Evolutionary conservation across 2,888 invertebrate genomes (phyloP).

Genomic region (Chirona hameri): DNA sequence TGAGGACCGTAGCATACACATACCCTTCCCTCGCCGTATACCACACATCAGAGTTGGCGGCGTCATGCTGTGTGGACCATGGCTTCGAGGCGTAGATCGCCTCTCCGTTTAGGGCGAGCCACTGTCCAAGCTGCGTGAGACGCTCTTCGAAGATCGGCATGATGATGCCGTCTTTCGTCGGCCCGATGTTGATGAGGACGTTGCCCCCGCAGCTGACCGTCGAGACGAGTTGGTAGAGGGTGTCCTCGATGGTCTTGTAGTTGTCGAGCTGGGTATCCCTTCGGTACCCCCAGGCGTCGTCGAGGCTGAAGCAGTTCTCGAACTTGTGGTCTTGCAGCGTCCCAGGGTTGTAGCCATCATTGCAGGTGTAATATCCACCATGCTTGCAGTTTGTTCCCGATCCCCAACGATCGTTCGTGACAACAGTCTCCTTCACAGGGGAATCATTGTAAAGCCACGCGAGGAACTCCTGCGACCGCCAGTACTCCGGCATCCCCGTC

Average conservation of each 20-base stretch:
- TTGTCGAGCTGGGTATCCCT: conserved; percentile 65
- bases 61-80: conserved; percentile 59
- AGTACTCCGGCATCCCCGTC: conserved; percentile 56
- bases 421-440: conserved; percentile 79
- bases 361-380: conserved; percentile 82
- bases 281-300: conserved; percentile 83
- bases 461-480: conserved; percentile 77
- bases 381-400: conserved; percentile 71
- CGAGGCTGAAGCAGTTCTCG: conserved; percentile 93
- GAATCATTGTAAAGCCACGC: conserved; percentile 91
- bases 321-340: conserved; percentile 86
- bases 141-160: conserved; percentile 81
- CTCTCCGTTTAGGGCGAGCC: conserved; percentile 78
- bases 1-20: conserved; percentile 39
- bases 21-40: conserved; percentile 36
- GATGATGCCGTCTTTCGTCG: conserved; percentile 82
- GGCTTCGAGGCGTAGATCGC: conserved; percentile 49
- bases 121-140: conserved; percentile 67
- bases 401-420: conserved; percentile 95
- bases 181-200: conserved; percentile 77
- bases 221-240: conserved; percentile 64
- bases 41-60: conserved; percentile 56
- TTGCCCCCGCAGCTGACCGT: conserved; percentile 87
- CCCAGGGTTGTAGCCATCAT: conserved; percentile 62
- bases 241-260: conserved; percentile 59